These are phyloP conservation scores for Phyllostomus discolor DNA, from an alignment of 2,113 vertebrate genomes.

Conservation along the genomic window DNA sequence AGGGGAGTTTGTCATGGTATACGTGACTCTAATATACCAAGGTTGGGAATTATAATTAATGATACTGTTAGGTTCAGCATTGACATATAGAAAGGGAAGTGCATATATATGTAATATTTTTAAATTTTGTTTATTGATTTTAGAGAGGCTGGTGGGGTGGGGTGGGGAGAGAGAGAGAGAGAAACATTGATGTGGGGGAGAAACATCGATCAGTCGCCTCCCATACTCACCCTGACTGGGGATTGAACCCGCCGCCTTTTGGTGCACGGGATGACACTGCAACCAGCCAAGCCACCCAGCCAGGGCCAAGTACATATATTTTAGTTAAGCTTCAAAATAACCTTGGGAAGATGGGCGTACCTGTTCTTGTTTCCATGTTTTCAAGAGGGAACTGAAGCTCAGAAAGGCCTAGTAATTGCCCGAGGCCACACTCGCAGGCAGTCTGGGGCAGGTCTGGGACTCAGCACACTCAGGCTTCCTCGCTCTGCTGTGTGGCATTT, in stretches of 20 bases:
- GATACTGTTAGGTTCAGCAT: neutral
- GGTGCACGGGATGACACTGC: no score
- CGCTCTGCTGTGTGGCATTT: neutral
- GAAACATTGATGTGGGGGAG: no score
- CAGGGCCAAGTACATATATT: neutral
- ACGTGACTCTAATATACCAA: neutral
- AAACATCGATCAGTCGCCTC: no score
- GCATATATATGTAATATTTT: neutral
- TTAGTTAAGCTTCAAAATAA: neutral
- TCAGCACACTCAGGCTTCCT: neutral
- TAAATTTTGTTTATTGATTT: no score
- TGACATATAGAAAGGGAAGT: neutral
- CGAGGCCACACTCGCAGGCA: neutral
- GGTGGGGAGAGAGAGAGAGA: no score
- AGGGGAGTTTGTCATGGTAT: neutral
- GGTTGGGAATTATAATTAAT: neutral
- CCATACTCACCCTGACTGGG: no score
- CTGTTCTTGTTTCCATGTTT: neutral
- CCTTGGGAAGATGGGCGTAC: neutral
- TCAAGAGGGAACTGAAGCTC: neutral
- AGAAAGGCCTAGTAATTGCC: neutral
- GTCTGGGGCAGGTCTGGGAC: neutral
- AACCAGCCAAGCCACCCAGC: no score
- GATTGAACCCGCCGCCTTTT: no score
- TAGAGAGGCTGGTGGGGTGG: no score